Evolutionary conservation across 2,797 vertebrate species (phyloP).

Genomic region (Acanthurus lineatus): DNA sequence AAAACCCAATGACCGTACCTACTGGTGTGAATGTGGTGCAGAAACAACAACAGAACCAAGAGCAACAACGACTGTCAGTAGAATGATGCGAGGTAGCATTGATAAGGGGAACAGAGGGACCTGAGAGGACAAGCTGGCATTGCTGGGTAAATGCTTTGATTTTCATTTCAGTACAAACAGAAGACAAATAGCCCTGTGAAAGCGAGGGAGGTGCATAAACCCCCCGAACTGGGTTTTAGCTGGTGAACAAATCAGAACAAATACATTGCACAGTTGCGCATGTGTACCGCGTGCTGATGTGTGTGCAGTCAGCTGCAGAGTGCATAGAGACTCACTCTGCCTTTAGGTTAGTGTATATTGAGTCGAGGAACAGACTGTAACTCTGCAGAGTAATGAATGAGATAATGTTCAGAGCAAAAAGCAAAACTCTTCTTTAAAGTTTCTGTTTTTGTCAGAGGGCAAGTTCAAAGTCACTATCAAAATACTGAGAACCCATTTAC

Average conservation of each 20-base stretch:
- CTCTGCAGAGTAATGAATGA: conserved; percentile 50
- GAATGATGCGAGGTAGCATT: conserved; percentile 75
- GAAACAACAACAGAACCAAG: conserved; percentile 37
- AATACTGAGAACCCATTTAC: conserved; percentile 72
- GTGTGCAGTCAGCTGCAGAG: conserved; percentile 50
- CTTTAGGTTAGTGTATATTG: conserved; percentile 75
- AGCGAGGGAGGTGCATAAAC: conserved; percentile 53
- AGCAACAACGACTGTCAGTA: conserved; percentile 47
- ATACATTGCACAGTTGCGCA: conserved; percentile 41
- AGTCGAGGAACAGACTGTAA: conserved; percentile 49
- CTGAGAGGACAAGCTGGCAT: conserved; percentile 77
- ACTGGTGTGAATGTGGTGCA: conserved; percentile 43
- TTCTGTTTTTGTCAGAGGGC: conserved; percentile 62
- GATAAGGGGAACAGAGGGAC: conserved; percentile 63
- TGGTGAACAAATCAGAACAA: conserved; percentile 73
- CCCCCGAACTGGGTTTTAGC: conserved; percentile 59
- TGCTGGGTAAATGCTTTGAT: conserved; percentile 69
- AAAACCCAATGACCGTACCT: conserved; percentile 37
- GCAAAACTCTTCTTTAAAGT: conserved; percentile 47
- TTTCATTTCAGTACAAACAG: conserved; percentile 74
- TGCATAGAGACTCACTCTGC: conserved; percentile 46
- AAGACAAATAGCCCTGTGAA: conserved; percentile 74
- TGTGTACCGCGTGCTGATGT: conserved; percentile 54
- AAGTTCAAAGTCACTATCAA: conserved; percentile 55
- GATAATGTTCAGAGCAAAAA: conserved; percentile 45